These are phyloP conservation scores for Macquaria australasica DNA, from an alignment of 2,113 vertebrate genomes.

Conservation along the genomic window DNA sequence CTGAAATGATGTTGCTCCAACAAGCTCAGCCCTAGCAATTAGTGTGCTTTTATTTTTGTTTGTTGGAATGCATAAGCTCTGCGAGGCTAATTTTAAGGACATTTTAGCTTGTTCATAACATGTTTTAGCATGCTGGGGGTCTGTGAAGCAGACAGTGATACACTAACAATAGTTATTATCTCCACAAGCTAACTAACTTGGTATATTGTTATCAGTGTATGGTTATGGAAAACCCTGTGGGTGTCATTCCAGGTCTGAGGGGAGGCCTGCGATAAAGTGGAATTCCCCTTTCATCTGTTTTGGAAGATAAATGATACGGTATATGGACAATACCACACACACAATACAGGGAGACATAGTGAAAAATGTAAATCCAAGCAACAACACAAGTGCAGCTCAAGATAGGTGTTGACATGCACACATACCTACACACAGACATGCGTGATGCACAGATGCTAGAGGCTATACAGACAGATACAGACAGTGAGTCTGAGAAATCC, in stretches of 20 bases:
- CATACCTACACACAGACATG: background rate
- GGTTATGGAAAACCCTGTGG: constrained; percentile 38
- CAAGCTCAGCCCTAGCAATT: constrained; percentile 8
- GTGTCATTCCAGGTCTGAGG: constrained; percentile 29
- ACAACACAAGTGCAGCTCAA: background rate
- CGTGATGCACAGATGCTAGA: background rate
- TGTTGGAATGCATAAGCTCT: constrained; percentile 20
- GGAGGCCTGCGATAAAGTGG: constrained; percentile 28
- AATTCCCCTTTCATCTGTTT: constrained; percentile 69
- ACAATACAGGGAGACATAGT: background rate
- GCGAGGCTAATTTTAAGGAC: background rate
- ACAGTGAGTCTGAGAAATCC: constrained; percentile 19
- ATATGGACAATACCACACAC: constrained; percentile 26
- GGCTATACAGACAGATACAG: constrained; percentile 22
- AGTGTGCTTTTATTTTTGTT: constrained; percentile 24
- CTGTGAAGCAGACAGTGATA: constrained; percentile 12
- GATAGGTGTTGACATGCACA: background rate
- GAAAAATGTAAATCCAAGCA: background rate
- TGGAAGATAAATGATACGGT: constrained; percentile 37
- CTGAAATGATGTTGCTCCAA: constrained; percentile 12
- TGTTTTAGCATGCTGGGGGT: constrained; percentile 25
- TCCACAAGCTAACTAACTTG: constrained; percentile 22
- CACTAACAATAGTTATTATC: constrained; percentile 52
- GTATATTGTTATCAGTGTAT: constrained; percentile 36
- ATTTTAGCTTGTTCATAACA: constrained; percentile 27